Evolutionary conservation across 2,797 vertebrate species (phyloP), one percentile per base, ranked within the genome.

Genomic region (Neomorphus geoffroyi): DNA sequence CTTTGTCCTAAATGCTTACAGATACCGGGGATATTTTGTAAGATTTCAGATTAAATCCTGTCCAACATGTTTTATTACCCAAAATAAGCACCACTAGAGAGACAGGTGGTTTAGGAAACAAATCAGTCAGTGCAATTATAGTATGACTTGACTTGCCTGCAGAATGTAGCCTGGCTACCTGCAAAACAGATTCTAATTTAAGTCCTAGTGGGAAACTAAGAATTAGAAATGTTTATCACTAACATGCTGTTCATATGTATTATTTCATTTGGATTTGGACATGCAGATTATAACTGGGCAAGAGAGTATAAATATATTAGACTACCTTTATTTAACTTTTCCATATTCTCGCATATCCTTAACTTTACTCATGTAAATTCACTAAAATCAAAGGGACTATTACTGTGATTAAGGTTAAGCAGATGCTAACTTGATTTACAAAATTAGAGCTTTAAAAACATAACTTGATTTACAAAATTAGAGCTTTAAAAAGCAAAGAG

Each of bases 31-130:
- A 37, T 33, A 94, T 94, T 96, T 80, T 2, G 1, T 80, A 92
- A 96, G 37, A 92, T 94, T 93, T 94, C 62, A 92, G 70, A 88
- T 93, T 72, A 72, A 53, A 96, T 94, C 28, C 50, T 86, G 46
- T 71, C 45, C 57, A 41, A 72, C 30, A 71, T 58, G 56, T 37
- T 90, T 73, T 87, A 33, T 48, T 57, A 65, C 39, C 48, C 58
- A 84, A 96, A 95, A 94, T 80, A 86, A 70, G 80, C 46, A 80
- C 8, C 88, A 37, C 62, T 37, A 50, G 48, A 94, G 35, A 67
- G 53, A 35, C 32, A 71, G 33, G 75, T 90, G 50, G 50, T 72
- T 90, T 64, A 79, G 48, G 58, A 91, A 95, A 93, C 53, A 96
- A 91, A 96, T 39, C 28, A 11, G 61, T 37, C 39, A 80, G 18